A percentile compares a stretch with the other conserved stretches of the same genome.
Evolutionary conservation across 2,113 vertebrate genomes (phyloP).

Genomic region (Trematocara zebra): DNA sequence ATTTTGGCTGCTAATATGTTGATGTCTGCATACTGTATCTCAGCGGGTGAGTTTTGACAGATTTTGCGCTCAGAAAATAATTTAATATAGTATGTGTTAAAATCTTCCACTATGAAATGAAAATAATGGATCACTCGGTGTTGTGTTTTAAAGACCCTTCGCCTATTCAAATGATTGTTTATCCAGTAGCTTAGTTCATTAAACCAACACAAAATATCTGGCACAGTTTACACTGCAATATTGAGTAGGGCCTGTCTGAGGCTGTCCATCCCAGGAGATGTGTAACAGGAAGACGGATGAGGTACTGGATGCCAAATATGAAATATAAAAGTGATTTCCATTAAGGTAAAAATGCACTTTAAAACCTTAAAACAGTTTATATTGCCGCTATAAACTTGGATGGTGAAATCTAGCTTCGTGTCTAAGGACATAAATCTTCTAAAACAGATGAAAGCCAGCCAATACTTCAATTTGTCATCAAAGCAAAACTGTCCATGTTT

Average conservation of each 20-base stretch:
- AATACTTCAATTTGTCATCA: slow-evolving; percentile 47
- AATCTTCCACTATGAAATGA: background rate
- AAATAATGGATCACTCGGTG: background rate
- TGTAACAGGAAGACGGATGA: background rate
- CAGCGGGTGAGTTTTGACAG: background rate
- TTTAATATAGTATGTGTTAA: background rate
- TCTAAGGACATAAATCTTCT: slow-evolving; percentile 17
- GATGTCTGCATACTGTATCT: background rate
- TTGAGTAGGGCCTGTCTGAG: slow-evolving; percentile 16
- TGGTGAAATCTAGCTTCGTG: background rate
- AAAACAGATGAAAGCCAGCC: slow-evolving; percentile 33
- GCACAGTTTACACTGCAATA: background rate
- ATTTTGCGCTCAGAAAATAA: background rate
- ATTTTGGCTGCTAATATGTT: background rate
- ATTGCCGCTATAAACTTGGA: slow-evolving; percentile 32
- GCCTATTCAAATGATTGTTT: slow-evolving; percentile 2
- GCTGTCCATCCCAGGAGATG: slow-evolving; percentile 5
- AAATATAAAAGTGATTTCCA: slow-evolving; percentile 47
- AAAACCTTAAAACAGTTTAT: slow-evolving; percentile 22
- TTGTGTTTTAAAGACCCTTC: background rate
- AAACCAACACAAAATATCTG: slow-evolving; percentile 5
- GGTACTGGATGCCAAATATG: slow-evolving; percentile 13
- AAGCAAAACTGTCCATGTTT: slow-evolving; percentile 37
- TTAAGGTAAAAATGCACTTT: slow-evolving; percentile 36
- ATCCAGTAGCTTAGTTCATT: background rate